A percentile compares a stretch with the other conserved stretches of the same genome.
phyloP scores from a whole-genome alignment of 2,888 invertebrate genomes.

The Silvanus unidentatus region DNA sequence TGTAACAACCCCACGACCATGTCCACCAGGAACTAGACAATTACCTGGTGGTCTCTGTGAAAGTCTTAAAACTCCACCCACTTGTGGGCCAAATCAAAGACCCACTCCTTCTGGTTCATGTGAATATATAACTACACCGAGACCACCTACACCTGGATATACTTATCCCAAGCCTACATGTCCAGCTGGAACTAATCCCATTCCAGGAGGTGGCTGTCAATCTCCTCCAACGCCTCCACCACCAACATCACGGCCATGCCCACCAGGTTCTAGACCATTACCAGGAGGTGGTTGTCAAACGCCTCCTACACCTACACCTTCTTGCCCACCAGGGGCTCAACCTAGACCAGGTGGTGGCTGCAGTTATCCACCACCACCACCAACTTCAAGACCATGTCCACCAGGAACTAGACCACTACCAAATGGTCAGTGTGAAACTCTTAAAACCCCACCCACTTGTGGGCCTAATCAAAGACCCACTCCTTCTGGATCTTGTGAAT shows the following conservation, averaged over 20 bases:
- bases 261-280: conserved; percentile 9
- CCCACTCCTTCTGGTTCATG: conserved; percentile 18
- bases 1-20: neutral
- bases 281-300: conserved; percentile 19
- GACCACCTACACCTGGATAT: conserved; percentile 9
- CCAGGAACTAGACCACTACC: neutral
- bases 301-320: neutral
- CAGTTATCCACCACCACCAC: conserved; percentile 3
- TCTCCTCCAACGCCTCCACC: conserved; percentile 2
- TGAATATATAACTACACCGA: conserved; percentile 9
- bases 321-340: conserved; percentile 6
- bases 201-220: neutral
- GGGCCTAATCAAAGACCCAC: neutral
- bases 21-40: neutral
- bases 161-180: conserved; percentile 10
- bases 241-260: conserved; percentile 1
- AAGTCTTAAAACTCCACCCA: conserved; percentile 32
- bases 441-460: conserved; percentile 7
- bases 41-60: conserved; percentile 33
- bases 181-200: conserved; percentile 10
- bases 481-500: conserved; percentile 17
- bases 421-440: conserved; percentile 10
- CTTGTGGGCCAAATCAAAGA: conserved; percentile 3
- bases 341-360: conserved; percentile 1
- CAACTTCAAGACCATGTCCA: neutral